phyloP scores from a whole-genome alignment of 2,888 invertebrate species.

The Syritta pipiens region DNA sequence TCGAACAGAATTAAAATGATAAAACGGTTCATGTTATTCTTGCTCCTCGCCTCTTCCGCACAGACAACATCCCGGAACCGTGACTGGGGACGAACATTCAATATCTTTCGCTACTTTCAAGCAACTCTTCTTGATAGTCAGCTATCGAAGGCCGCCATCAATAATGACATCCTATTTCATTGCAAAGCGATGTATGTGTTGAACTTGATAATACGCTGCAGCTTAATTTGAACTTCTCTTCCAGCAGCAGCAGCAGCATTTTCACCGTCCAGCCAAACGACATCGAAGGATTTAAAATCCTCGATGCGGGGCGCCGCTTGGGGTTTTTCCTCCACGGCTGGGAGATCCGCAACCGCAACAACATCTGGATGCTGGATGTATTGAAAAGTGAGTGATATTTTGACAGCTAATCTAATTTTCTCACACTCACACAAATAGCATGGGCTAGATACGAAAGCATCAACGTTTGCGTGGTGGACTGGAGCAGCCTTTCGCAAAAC shows the following conservation, averaged over 20 bases:
- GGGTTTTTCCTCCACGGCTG: conserved; percentile 78
- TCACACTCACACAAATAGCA: conserved; percentile 70
- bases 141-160: conserved; percentile 24
- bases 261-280: conserved; percentile 75
- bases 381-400: conserved; percentile 73
- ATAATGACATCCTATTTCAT: conserved; percentile 43
- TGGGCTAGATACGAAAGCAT: conserved; percentile 75
- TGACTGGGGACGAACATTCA: conserved; percentile 35
- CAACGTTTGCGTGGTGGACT: conserved; percentile 78
- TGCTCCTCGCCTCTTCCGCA: conserved; percentile 15
- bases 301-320: conserved; percentile 73
- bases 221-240: conserved; percentile 54
- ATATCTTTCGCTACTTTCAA: conserved; percentile 44
- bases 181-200: conserved; percentile 50
- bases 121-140: conserved; percentile 33
- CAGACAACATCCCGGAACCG: conserved; percentile 18
- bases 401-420: conserved; percentile 58
- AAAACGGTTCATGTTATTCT: conserved; percentile 44
- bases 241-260: conserved; percentile 71
- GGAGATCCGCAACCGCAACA: conserved; percentile 76
- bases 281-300: conserved; percentile 73
- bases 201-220: conserved; percentile 43
- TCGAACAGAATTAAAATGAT: conserved; percentile 51
- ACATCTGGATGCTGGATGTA: conserved; percentile 76
- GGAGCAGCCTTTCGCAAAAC: conserved; percentile 76